Conservation (phyloP, 2,797 vertebrate genomes). For the Arctocebus calabarensis region DNA sequence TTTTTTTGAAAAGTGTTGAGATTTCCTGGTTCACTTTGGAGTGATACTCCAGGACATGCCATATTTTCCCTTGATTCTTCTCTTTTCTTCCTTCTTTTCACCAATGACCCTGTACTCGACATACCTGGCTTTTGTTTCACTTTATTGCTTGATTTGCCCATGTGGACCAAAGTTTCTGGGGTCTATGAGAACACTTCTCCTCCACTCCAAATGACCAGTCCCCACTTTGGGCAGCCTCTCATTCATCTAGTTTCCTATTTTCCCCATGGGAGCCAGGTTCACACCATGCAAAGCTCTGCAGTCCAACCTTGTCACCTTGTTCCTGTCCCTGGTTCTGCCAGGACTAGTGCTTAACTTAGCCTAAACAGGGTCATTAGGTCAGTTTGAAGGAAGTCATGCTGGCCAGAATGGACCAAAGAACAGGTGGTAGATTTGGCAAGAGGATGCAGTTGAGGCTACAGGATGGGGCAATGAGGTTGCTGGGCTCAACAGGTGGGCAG, state of each 20-base stretch:
- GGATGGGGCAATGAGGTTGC: not conserved
- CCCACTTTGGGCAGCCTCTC: not conserved
- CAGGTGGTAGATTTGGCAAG: slow-evolving; percentile 64
- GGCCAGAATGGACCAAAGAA: slow-evolving; percentile 60
- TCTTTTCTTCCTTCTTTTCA: not conserved
- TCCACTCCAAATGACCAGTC: not conserved
- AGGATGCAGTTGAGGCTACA: slow-evolving; percentile 22
- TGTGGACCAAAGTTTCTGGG: not conserved
- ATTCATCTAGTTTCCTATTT: not conserved
- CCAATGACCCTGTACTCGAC: not conserved
- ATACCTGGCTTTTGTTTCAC: slow-evolving; percentile 11
- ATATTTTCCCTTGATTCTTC: slow-evolving; percentile 29
- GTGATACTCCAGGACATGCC: not conserved
- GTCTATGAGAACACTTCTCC: not conserved
- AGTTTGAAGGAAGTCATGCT: slow-evolving; percentile 61
- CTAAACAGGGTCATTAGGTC: slow-evolving; percentile 59
- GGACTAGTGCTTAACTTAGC: slow-evolving; percentile 51
- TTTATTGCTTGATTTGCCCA: slow-evolving; percentile 28
- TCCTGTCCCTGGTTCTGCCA: slow-evolving; percentile 48
- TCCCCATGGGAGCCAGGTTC: slow-evolving; percentile 10
- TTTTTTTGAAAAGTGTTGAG: not conserved
- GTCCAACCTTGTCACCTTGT: slow-evolving; percentile 60
- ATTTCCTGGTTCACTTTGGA: not conserved
- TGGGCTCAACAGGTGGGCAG: not conserved
- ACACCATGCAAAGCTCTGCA: not conserved